Evolutionary conservation across 2,888 invertebrate species (phyloP).

Genomic region (Epinotia brunnichana): DNA sequence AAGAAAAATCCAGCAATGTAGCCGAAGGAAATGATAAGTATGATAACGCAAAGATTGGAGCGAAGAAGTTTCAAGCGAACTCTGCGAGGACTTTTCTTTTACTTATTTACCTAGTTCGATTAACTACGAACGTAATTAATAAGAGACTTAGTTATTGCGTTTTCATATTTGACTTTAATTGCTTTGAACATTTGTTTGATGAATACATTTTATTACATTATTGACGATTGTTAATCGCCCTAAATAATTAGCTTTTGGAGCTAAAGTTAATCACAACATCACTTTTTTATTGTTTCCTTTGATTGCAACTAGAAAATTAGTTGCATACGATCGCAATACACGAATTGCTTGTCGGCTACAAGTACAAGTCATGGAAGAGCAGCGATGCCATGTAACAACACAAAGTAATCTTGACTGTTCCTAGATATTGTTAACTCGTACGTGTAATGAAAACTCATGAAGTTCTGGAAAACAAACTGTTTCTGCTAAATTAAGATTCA

Average conservation of each 20-base stretch:
- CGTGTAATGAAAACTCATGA: background rate
- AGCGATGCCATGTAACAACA: background rate
- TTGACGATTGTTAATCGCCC: background rate
- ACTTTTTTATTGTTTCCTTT: background rate
- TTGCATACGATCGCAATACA: slow-evolving; percentile 9
- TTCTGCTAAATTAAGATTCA: background rate
- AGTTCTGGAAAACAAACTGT: background rate
- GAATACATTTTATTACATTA: background rate
- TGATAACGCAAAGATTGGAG: slow-evolving; percentile 9
- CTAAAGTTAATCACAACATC: background rate
- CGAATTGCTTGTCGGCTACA: background rate
- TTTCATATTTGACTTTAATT: background rate
- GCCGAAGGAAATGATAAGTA: slow-evolving; percentile 6
- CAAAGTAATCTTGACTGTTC: background rate
- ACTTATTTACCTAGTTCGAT: background rate
- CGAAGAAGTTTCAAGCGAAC: slow-evolving; percentile 19
- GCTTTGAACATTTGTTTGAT: background rate
- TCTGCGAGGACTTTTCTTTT: background rate
- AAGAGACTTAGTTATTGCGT: background rate
- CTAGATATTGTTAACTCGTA: background rate
- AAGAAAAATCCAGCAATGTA: slow-evolving; percentile 7
- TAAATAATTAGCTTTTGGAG: no score
- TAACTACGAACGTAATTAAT: background rate
- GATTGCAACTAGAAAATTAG: background rate
- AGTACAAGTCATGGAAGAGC: background rate